These are phyloP conservation scores for Leptogaster cylindrica DNA, from an alignment of 2,888 invertebrate species.

Conservation along the genomic window DNA sequence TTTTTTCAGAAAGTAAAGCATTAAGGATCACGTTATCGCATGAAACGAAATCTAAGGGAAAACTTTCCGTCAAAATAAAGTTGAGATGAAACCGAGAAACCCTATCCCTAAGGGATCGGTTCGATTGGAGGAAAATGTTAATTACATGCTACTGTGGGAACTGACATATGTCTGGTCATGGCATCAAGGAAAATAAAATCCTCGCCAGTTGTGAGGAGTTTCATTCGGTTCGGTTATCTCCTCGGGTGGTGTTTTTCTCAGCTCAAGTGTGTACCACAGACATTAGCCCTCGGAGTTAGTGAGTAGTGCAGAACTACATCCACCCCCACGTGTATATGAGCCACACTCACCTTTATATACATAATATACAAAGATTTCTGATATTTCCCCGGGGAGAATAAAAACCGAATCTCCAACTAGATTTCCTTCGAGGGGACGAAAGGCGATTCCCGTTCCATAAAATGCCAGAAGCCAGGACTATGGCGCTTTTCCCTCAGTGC, in stretches of 20 bases:
- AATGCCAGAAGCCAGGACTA: not conserved
- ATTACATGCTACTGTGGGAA: slow-evolving; percentile 40
- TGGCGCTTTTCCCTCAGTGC: not conserved
- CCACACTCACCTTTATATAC: slow-evolving; percentile 12
- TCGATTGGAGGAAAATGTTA: slow-evolving; percentile 39
- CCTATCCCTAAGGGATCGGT: slow-evolving; percentile 14
- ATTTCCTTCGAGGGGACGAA: slow-evolving; percentile 31
- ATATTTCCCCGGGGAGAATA: slow-evolving; percentile 40
- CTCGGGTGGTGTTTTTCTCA: slow-evolving; percentile 33
- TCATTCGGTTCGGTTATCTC: slow-evolving; percentile 15
- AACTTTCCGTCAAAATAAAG: not conserved
- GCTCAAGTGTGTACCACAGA: not conserved
- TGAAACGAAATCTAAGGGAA: too few relatives aligned
- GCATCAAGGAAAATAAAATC: slow-evolving; percentile 33
- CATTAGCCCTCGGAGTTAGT: not conserved
- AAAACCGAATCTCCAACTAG: slow-evolving; percentile 39
- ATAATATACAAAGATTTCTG: slow-evolving; percentile 40
- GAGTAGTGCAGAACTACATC: slow-evolving; percentile 11
- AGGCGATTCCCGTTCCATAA: not conserved
- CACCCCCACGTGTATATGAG: slow-evolving; percentile 20
- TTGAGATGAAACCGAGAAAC: not conserved
- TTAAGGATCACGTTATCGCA: too few relatives aligned
- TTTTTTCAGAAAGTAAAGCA: too few relatives aligned
- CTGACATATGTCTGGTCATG: slow-evolving; percentile 33
- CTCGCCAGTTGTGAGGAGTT: slow-evolving; percentile 9